Base-by-base conservation (phyloP, 2,888 invertebrate species). In the Polyommatus iphigenia region DNA sequence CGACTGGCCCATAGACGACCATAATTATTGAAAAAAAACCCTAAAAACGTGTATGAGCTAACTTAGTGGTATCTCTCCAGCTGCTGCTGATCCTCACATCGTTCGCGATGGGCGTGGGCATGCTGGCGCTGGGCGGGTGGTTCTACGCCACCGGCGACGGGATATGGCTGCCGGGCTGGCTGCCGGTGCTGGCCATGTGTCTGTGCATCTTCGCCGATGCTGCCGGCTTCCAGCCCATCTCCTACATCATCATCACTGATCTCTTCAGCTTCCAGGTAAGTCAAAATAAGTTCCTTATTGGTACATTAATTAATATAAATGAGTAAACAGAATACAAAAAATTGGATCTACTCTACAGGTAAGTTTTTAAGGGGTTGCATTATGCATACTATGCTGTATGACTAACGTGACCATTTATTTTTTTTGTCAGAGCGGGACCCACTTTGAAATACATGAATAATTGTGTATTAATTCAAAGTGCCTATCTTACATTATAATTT, bases 211-310 rank as follows among this genome's bases (percentile, higher is more conserved):
- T 94, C 81, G 89, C 90, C 7, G 93, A 94, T 76, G 93, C 93
- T 0, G 94, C 93, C 0, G 94, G 94, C 8, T 93, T 93, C 84
- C 93, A 93, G 80, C 93, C 94, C 0, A 91, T 93, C 59, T 92
- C 93, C 0, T 94, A 93, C 76, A 92, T 94, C 76, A 93, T 94
- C 73, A 94, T 93, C 62, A 92, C 93, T 2, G 94, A 94, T 80
- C 81, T 94, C 76, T 94, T 94, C 76, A 91, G 90, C 0, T 94
- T 94, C 84, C 93, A 93, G 87, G 93, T 93, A 36, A 81, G 87
- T 80, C 5, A 7, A 6, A 36, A 6, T 36, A 36, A 36, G 4
- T 36, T 36, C 8, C 36, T 36, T 7, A 36, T 8, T 36, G 36
- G 36, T 7, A 36, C 36, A 36, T 36, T 1, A 36, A 36, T 6